Conservation (phyloP, 37 sponge, comb jelly and placozoan species). For the Axinella damicornis region DNA sequence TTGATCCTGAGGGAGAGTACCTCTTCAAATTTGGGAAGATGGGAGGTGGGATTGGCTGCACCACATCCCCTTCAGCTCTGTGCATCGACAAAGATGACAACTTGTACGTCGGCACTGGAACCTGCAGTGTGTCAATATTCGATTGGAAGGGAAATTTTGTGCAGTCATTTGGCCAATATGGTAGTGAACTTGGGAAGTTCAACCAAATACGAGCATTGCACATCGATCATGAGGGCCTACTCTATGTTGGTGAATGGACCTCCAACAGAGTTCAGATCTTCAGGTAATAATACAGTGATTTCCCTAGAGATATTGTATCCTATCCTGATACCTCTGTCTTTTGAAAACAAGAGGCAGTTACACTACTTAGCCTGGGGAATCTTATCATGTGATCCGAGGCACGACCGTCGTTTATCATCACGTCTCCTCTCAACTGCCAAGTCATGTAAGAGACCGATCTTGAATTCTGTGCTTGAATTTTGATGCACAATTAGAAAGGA, state of each 20-base stretch:
- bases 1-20: constrained; percentile 11
- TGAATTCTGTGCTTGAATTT: no score
- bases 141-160: background rate
- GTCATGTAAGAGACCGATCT: no score
- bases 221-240: background rate
- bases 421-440: no score
- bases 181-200: constrained; percentile 18
- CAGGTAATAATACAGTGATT: background rate
- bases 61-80: background rate
- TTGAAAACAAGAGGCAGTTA: no score
- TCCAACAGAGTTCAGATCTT: constrained; percentile 13
- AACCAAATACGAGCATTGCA: background rate
- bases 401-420: no score
- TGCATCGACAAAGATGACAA: background rate
- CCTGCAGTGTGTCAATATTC: background rate
- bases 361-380: no score
- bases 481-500: no score
- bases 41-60: background rate
- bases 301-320: no score
- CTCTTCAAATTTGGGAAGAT: background rate
- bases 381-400: no score
- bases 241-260: constrained; percentile 18
- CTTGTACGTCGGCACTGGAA: background rate
- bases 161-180: constrained; percentile 1
- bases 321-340: no score